Conservation (phyloP, 2,888 invertebrate genomes). For the Gisinianus flammeolus region DNA sequence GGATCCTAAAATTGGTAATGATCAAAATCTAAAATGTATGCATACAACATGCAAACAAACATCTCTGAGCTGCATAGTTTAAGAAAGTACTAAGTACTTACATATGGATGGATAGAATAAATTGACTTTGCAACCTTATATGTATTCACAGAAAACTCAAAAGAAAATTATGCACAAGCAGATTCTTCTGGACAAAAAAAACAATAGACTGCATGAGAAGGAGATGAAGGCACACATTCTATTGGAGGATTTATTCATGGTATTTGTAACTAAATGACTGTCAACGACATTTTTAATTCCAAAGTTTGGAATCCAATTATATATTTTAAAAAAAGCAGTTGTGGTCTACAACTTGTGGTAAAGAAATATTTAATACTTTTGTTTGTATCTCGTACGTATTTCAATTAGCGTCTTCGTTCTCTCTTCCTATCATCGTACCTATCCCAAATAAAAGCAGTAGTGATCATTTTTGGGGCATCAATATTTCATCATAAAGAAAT, state of each 20-base stretch:
- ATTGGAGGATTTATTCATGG: slow-evolving; percentile 20
- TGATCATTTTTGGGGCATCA: slow-evolving; percentile 47
- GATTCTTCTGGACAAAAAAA: neutral
- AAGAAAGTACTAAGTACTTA: neutral
- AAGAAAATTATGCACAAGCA: neutral
- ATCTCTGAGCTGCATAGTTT: too few species aligned
- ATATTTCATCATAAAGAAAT: slow-evolving; percentile 50
- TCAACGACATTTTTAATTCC: neutral
- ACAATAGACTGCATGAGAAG: neutral
- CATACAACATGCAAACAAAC: too few species aligned
- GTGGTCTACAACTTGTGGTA: too few species aligned
- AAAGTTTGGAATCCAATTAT: neutral
- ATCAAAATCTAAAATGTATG: neutral
- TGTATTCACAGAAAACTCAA: slow-evolving; percentile 13
- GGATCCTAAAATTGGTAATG: neutral
- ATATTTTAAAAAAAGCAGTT: neutral
- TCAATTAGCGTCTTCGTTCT: slow-evolving; percentile 3
- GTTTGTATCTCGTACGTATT: neutral
- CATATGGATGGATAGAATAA: neutral
- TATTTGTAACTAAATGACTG: neutral
- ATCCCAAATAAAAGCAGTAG: slow-evolving; percentile 13
- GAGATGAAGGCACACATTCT: neutral
- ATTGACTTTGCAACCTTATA: neutral
- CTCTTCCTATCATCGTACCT: slow-evolving; percentile 1
- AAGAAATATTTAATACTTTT: neutral